Base-by-base conservation (phyloP, 2,888 invertebrate species). In the Rhogogaster chlorosoma region DNA sequence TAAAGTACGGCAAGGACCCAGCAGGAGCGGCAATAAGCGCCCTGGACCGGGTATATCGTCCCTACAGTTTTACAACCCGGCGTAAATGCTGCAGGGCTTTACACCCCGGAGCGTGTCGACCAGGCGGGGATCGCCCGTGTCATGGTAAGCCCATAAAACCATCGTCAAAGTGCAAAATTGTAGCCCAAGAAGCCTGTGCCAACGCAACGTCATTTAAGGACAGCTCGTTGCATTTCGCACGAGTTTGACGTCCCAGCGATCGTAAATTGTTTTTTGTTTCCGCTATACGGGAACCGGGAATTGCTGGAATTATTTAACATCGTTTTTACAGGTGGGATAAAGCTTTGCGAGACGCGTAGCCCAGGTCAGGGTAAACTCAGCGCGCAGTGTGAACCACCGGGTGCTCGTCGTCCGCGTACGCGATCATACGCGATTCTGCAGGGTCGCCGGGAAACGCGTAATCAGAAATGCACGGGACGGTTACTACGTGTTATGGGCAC, bases 391-490 rank as follows among this genome's bases (percentile, higher is more conserved):
- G 77, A 77, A 32, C 49, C 53, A 6, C 77, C 49, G 32, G 49
- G 32, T 77, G 77, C 10, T 49, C 15, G 32, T 36, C 5, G 15
- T 71, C 29, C n/a, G 6, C 70, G 9, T 26, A 7, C 77, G 10
- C 67, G 32, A 32, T 26, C 12, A 5, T 18, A 67, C 29, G 67
- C 67, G 26, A 15, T 26, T 18, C 36, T 26, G 29, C 18, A 36
- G 29, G n/a, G 38, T 10, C 26, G 73, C 10, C 45, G 12, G 38
- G 26, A 15, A 45, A n/a, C 42, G 73, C 26, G 49, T 32, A n/a
- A 77, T 77, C 26, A 77, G 9, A 77, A 53, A 77, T 77, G 45
- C 77, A 77, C 32, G 53, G 26, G 32, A 67, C 18, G 49, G 5
- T 10, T 67, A 32, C 67, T 32, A 67, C 67, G 67, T 32, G 29